Conservation (phyloP, 2,797 vertebrate genomes). For the Ispidina picta region DNA sequence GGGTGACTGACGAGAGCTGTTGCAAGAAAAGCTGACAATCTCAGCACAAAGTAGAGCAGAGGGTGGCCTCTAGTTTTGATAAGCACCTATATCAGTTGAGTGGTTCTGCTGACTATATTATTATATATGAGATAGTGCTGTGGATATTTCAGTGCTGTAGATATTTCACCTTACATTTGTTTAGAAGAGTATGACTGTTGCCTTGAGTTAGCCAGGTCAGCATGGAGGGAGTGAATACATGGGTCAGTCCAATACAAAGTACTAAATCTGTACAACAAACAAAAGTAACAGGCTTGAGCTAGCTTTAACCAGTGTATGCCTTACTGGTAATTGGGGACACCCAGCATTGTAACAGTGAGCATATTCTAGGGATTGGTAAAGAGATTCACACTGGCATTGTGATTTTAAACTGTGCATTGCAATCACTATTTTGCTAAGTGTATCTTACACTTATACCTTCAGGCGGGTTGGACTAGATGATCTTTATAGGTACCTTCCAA, state of each 20-base stretch:
- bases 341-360: rapidly evolving
- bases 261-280: neutral
- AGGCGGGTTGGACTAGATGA: too few relatives aligned
- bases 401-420: neutral
- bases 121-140: neutral
- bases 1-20: neutral
- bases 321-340: neutral
- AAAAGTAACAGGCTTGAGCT: neutral
- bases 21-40: neutral
- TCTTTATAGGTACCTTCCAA: too few relatives aligned
- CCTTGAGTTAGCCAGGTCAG: neutral
- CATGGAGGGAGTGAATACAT: neutral
- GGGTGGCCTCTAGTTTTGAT: neutral
- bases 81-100: neutral
- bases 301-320: neutral
- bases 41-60: neutral
- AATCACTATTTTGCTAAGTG: neutral
- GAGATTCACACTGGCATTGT: neutral
- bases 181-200: neutral
- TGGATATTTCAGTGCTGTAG: neutral
- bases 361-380: neutral
- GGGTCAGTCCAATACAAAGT: neutral
- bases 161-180: neutral
- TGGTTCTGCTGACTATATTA: neutral
- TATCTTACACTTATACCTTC: neutral